Percentiles rank a stretch among this genome's conserved stretches.
These are phyloP conservation scores for Argyresthia albistria DNA, from an alignment of 2,888 invertebrate genomes.

Conservation along the genomic window DNA sequence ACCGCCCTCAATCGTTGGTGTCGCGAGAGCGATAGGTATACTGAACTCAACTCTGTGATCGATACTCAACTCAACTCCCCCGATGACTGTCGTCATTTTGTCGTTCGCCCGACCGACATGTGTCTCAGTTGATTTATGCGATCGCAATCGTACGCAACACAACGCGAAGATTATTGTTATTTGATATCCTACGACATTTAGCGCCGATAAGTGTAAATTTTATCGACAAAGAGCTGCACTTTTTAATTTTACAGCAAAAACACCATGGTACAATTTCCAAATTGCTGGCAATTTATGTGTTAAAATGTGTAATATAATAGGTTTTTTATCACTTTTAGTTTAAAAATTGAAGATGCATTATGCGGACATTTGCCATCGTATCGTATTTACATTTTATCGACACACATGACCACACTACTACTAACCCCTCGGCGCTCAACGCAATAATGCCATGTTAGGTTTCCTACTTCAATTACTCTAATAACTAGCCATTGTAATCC, in stretches of 20 bases:
- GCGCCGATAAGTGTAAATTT: neutral
- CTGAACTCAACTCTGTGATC: too few relatives aligned
- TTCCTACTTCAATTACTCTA: constrained; percentile 44
- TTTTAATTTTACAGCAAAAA: neutral
- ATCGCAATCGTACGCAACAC: neutral
- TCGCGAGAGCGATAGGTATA: constrained; percentile 5
- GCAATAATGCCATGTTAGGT: constrained; percentile 12
- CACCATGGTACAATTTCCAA: too few relatives aligned
- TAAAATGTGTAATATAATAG: too few relatives aligned
- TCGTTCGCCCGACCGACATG: constrained; percentile 3
- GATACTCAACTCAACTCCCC: neutral
- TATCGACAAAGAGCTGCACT: neutral
- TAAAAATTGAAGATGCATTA: too few relatives aligned
- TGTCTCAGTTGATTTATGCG: constrained; percentile 3
- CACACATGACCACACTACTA: constrained; percentile 1
- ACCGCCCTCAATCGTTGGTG: neutral
- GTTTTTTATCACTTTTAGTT: too few relatives aligned
- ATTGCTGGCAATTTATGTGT: too few relatives aligned
- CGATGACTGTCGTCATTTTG: constrained; percentile 4
- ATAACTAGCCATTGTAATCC: constrained; percentile 35
- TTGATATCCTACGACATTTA: neutral
- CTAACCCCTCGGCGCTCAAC: neutral
- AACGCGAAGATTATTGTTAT: constrained; percentile 1
- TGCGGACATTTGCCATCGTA: too few relatives aligned
- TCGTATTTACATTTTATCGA: constrained; percentile 1